phyloP scores from a whole-genome alignment of 2,113 vertebrate genomes.

The Typhlomys cinereus region DNA sequence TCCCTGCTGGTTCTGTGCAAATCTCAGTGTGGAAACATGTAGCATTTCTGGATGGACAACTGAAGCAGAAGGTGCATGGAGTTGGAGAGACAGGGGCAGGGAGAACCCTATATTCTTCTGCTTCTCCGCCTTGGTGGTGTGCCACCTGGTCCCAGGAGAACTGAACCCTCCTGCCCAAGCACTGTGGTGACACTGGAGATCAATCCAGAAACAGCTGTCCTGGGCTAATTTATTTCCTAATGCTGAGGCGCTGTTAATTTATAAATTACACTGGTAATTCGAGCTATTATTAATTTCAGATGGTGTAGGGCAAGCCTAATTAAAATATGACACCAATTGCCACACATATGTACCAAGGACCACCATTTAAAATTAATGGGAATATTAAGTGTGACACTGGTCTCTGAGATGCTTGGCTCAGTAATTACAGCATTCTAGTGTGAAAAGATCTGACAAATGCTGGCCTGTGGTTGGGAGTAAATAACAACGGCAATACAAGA shows the following conservation, averaged over 20 bases:
- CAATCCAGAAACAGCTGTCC: slow-evolving; percentile 86
- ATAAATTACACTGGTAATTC: slow-evolving; percentile 91
- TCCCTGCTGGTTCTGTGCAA: background rate
- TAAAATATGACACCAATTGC: slow-evolving; percentile 91
- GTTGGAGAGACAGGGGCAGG: background rate
- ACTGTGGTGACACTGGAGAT: slow-evolving; percentile 69
- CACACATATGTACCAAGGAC: slow-evolving; percentile 88
- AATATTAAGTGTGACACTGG: slow-evolving; percentile 88
- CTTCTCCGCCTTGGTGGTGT: background rate
- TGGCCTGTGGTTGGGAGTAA: slow-evolving; percentile 34
- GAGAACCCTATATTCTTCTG: background rate
- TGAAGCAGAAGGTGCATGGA: background rate
- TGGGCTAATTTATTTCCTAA: slow-evolving; percentile 89
- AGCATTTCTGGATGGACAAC: background rate
- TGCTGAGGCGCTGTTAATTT: slow-evolving; percentile 88
- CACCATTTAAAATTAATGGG: slow-evolving; percentile 89
- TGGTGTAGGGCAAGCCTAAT: slow-evolving; percentile 90
- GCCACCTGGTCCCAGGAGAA: background rate
- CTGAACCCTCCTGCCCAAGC: slow-evolving; percentile 33
- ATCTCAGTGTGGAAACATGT: background rate
- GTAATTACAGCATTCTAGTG: slow-evolving; percentile 79
- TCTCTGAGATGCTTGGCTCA: slow-evolving; percentile 74
- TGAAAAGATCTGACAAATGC: slow-evolving; percentile 67
- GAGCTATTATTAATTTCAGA: slow-evolving; percentile 91
- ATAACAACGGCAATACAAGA: slow-evolving; percentile 36